Percentiles rank a stretch among this genome's conserved stretches.
Evolutionary conservation across 2,888 invertebrate species (phyloP).

Genomic region (Athalia circularis): DNA sequence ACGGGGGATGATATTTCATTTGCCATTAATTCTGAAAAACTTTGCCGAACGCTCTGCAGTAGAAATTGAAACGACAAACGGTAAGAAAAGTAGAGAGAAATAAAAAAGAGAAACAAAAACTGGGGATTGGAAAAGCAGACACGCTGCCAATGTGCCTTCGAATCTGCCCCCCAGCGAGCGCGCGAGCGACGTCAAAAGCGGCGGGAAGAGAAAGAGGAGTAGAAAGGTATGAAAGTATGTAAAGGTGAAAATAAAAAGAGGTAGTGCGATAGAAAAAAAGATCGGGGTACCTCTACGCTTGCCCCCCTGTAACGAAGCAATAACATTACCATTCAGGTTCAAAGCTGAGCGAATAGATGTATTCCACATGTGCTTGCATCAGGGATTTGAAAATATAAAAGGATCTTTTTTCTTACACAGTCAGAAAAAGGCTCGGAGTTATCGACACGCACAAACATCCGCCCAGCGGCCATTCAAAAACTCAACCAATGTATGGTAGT

Average conservation of each 20-base stretch:
- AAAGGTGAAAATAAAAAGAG: constrained; percentile 22
- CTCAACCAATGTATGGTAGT: too few relatives aligned
- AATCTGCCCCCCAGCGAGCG: background rate
- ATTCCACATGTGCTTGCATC: constrained; percentile 58
- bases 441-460: constrained; percentile 9
- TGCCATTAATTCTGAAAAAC: too few relatives aligned
- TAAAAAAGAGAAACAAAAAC: too few relatives aligned
- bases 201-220: constrained; percentile 28
- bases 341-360: constrained; percentile 68
- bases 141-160: background rate
- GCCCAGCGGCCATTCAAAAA: background rate
- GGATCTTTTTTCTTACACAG: too few relatives aligned
- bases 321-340: constrained; percentile 68
- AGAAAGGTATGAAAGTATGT: constrained; percentile 32
- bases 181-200: constrained; percentile 41
- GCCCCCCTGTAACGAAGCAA: constrained; percentile 66
- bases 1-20: too few relatives aligned
- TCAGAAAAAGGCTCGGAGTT: background rate
- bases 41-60: too few relatives aligned
- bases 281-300: constrained; percentile 26
- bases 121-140: background rate
- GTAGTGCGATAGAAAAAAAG: constrained; percentile 39
- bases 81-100: too few relatives aligned
- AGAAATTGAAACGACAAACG: too few relatives aligned
- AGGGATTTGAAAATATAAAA: constrained; percentile 34